Conservation (phyloP, 2,888 invertebrate genomes). For the Eretmocerus hayati region DNA sequence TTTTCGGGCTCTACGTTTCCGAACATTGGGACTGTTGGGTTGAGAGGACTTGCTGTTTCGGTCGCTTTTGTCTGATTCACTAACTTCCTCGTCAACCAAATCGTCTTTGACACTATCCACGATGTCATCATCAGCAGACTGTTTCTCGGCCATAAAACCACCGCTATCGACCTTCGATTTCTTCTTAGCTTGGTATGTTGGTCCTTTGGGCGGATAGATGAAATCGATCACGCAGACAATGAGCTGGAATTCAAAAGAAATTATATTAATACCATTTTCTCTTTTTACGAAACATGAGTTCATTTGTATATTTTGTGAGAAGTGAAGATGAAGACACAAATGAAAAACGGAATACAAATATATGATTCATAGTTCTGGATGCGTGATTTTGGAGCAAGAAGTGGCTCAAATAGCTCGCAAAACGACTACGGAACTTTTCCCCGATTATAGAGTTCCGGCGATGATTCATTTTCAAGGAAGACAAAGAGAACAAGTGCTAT, state of each 20-base stretch:
- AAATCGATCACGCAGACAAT: slow-evolving; percentile 81
- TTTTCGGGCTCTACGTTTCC: slow-evolving; percentile 69
- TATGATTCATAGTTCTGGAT: no score
- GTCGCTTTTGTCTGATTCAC: slow-evolving; percentile 48
- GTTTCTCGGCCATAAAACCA: slow-evolving; percentile 2
- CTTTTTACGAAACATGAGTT: no score
- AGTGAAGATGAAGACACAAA: no score
- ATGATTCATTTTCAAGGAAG: no score
- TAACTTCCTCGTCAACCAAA: slow-evolving; percentile 55
- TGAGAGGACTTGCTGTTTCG: slow-evolving; percentile 46
- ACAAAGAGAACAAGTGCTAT: no score
- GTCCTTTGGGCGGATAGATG: slow-evolving; percentile 69
- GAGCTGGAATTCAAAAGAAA: slow-evolving; percentile 51
- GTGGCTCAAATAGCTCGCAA: no score
- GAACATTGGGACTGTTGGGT: slow-evolving; percentile 53
- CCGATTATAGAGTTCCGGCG: no score
- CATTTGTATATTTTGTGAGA: no score
- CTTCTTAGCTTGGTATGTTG: slow-evolving; percentile 42
- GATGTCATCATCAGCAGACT: slow-evolving; percentile 35
- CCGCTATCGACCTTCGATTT: slow-evolving; percentile 42
- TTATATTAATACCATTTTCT: no score
- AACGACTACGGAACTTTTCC: no score
- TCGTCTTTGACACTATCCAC: slow-evolving; percentile 62
- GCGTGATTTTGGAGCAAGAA: no score
- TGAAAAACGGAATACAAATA: no score